Conservation (phyloP, 2,888 invertebrate species). For the Drosophila lacicola region DNA sequence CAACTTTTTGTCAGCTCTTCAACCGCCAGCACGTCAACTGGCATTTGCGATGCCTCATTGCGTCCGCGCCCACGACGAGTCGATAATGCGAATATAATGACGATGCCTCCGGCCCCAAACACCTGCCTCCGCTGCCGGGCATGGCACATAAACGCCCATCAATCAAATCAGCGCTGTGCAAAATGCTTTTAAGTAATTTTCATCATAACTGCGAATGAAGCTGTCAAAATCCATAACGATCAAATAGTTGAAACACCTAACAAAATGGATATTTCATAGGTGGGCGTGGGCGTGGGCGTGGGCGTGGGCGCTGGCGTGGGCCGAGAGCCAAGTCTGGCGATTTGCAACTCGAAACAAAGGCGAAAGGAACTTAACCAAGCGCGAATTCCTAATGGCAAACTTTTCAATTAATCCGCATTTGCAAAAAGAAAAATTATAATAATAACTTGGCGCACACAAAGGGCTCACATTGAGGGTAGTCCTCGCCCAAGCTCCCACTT, state of each 20-base stretch:
- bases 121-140: conserved; percentile 9
- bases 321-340: neutral
- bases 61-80: conserved; percentile 50
- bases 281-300: neutral
- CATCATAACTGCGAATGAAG: conserved; percentile 69
- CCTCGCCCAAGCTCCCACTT: too few relatives aligned
- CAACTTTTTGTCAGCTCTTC: conserved; percentile 79
- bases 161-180: conserved; percentile 73
- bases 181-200: conserved; percentile 79
- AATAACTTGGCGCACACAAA: conserved; percentile 62
- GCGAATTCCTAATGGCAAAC: conserved; percentile 76
- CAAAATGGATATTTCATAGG: conserved; percentile 32
- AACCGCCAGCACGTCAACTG: conserved; percentile 72
- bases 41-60: conserved; percentile 76
- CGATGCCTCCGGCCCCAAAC: conserved; percentile 20
- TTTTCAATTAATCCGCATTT: conserved; percentile 80
- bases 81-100: conserved; percentile 79
- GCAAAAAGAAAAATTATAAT: conserved; percentile 70
- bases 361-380: conserved; percentile 66
- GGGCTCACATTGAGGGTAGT: conserved; percentile 5
- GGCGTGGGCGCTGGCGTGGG: too few relatives aligned
- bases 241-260: conserved; percentile 70
- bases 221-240: conserved; percentile 78
- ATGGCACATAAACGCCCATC: conserved; percentile 71
- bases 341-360: conserved; percentile 36